Percentiles rank a stretch among this genome's conserved stretches.
These are phyloP conservation scores for Himalopsyche anomala DNA, from an alignment of 2,888 invertebrate species.

Conservation along the genomic window DNA sequence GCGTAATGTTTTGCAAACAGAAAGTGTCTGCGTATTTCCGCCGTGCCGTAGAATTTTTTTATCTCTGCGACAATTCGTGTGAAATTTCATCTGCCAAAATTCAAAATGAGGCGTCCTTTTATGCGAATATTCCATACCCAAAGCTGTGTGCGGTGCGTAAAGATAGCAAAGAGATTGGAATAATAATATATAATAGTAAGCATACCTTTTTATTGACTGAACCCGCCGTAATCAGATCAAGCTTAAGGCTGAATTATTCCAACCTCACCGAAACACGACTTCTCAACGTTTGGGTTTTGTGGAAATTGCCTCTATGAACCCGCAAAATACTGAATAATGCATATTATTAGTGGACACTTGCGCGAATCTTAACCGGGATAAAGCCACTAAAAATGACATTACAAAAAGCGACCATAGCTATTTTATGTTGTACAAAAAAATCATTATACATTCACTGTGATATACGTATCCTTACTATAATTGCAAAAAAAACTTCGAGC, in stretches of 20 bases:
- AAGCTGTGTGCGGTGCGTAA: conserved; percentile 2
- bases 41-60: neutral
- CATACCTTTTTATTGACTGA: conserved; percentile 38
- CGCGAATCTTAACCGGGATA: neutral
- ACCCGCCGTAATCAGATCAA: conserved; percentile 42
- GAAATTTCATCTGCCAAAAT: neutral
- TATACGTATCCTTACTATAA: too few relatives aligned
- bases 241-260: conserved; percentile 39
- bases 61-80: conserved; percentile 27
- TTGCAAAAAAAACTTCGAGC: too few relatives aligned
- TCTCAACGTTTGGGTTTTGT: neutral
- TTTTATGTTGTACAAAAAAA: too few relatives aligned
- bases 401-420: neutral
- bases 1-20: neutral
- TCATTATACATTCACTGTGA: too few relatives aligned
- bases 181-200: conserved; percentile 23
- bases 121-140: neutral
- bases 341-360: conserved; percentile 12
- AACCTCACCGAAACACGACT: conserved; percentile 1
- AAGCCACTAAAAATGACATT: neutral
- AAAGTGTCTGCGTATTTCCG: neutral
- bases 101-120: neutral
- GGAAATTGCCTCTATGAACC: neutral
- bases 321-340: conserved; percentile 27
- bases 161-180: conserved; percentile 20